Evolutionary conservation across 2,888 invertebrate genomes (phyloP), one percentile per base, ranked within the genome.

Genomic region (Hemistola chrysoprasaria): DNA sequence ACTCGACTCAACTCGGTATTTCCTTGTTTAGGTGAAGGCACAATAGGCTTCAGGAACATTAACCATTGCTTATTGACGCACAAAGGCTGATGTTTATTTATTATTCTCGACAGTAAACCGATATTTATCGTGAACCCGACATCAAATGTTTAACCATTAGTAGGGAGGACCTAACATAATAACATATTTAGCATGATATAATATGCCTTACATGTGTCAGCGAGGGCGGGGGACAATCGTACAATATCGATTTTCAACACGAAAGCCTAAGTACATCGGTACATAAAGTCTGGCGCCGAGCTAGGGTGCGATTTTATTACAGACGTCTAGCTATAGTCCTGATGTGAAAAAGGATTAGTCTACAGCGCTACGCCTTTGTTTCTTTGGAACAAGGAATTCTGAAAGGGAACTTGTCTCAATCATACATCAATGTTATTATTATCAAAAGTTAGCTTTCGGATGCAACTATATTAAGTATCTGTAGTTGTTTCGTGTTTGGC

Each of bases 191-290:
- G n/a, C 41, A 49, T 43, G 10, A 11, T 6, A 16, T 7, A 33
- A 29, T 23, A 32, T 42, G 22, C 16, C 34, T 38, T 26, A 10
- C 20, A 22, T 42, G 47, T 43, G 37, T 41, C 47, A 42, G 49
- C 27, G 41, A 38, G 42, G 43, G 46, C 29, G 51, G 55, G 63
- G 71, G 67, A 70, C 72, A 67, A 74, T 71, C 72, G 73, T 70
- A 47, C 69, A 75, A 68, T 78, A 86, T 83, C 78, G 82, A 82
- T 83, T 76, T 45, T 47, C 43, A 32, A 36, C 42, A 43, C 28
- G 45, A 42, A 35, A 45, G 44, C 42, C 37, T 45, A 47, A 33
- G 30, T 40, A 61, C 63, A 48, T n/a, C n/a, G n/a, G n/a, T 40
- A 34, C 44, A 40, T 47, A 52, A 55, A 51, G 53, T 47, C 46